A percentile compares a stretch with the other conserved stretches of the same genome.
Evolutionary conservation across 2,888 invertebrate genomes (phyloP).

Genomic region (Caenorhabditis afra): DNA sequence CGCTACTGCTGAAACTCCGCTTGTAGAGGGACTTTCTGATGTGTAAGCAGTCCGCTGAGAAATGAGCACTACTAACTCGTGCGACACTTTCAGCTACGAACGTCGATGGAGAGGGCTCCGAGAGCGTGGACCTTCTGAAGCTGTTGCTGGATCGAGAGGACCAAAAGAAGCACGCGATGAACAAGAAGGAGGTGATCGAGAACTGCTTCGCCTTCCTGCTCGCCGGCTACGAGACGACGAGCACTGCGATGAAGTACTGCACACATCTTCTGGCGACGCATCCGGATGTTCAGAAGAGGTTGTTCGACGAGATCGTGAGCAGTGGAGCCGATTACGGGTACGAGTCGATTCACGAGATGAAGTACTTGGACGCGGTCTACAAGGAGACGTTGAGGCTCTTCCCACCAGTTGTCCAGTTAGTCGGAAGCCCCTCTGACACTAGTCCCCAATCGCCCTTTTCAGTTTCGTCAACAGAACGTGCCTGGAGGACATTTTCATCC

Average conservation of each 20-base stretch:
- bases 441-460: conserved; percentile 3
- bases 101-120: conserved; percentile 43
- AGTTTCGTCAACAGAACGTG: conserved; percentile 68
- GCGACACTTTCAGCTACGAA: conserved; percentile 21
- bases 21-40: conserved; percentile 47
- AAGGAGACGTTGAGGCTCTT: conserved; percentile 73
- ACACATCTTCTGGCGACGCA: conserved; percentile 82
- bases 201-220: conserved; percentile 82
- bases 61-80: no score
- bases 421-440: not conserved
- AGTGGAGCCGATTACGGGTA: conserved; percentile 62
- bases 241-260: conserved; percentile 82
- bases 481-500: conserved; percentile 60
- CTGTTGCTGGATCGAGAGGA: conserved; percentile 56
- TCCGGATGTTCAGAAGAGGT: conserved; percentile 81
- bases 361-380: conserved; percentile 75
- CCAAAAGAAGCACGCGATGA: conserved; percentile 41
- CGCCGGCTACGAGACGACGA: conserved; percentile 84
- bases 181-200: conserved; percentile 78
- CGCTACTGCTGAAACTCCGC: conserved; percentile 33
- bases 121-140: conserved; percentile 63
- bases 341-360: conserved; percentile 60
- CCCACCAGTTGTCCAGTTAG: conserved; percentile 73
- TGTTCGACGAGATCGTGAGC: conserved; percentile 82
- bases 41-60: conserved; percentile 11